A percentile compares a stretch with the other conserved stretches of the same genome.
phyloP scores from a whole-genome alignment of 35 echinoderm and acorn worm genomes.

The Heliocidaris erythrogramma region DNA sequence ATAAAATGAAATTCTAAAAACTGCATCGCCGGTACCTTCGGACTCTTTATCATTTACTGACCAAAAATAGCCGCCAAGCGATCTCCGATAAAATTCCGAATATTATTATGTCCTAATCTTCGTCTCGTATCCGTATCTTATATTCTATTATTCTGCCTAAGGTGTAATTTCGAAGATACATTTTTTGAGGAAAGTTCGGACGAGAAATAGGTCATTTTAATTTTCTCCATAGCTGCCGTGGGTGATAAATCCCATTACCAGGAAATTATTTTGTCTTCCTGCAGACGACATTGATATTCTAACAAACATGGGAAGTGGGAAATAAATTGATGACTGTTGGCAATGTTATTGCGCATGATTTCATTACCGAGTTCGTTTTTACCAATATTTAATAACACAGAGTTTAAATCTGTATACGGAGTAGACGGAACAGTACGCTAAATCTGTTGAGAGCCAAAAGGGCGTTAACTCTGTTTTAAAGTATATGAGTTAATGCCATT shows the following conservation, averaged over 20 bases:
- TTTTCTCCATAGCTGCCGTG: not conserved
- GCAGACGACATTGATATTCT: not conserved
- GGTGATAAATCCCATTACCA: slow-evolving; percentile 2
- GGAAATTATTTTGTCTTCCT: not conserved
- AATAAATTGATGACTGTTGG: not conserved
- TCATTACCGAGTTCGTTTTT: not conserved
- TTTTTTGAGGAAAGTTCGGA: not conserved
- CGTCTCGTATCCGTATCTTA: not conserved
- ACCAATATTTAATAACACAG: too few species aligned
- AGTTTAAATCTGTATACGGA: too few species aligned
- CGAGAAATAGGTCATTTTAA: not conserved
- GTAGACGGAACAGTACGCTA: too few species aligned
- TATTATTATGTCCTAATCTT: not conserved
- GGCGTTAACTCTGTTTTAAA: too few species aligned
- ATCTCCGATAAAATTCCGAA: not conserved
- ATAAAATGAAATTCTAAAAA: not conserved
- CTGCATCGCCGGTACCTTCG: not conserved
- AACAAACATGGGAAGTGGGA: not conserved
- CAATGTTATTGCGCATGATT: not conserved
- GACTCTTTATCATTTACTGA: not conserved
- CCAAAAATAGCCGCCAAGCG: not conserved
- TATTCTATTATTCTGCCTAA: not conserved
- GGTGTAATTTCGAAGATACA: not conserved
- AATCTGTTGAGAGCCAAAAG: too few species aligned
- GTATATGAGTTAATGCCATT: too few species aligned